Conservation (phyloP, 1,140 invertebrate genomes). For the Hormaphis cornu region DNA sequence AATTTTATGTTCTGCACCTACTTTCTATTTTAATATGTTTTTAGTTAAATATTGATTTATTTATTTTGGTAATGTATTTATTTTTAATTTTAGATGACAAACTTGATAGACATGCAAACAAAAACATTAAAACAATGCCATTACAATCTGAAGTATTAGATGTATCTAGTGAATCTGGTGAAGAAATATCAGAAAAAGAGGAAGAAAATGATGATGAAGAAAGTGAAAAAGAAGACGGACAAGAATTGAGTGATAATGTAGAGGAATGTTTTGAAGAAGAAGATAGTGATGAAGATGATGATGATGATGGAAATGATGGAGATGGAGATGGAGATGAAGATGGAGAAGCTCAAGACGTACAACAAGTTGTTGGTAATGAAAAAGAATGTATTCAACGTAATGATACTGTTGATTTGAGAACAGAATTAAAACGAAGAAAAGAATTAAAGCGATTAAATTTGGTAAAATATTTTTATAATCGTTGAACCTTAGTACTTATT, state of each 20-base stretch:
- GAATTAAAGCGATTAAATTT: constrained; percentile 22
- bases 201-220: constrained; percentile 13
- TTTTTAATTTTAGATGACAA: constrained; percentile 1
- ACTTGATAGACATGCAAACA: neutral
- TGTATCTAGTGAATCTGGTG: neutral
- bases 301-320: neutral
- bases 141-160: neutral
- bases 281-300: neutral
- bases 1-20: too few relatives aligned
- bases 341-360: neutral
- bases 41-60: too few relatives aligned
- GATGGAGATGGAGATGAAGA: neutral
- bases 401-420: constrained; percentile 22
- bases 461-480: too few relatives aligned
- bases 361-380: neutral
- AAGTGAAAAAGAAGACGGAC: constrained; percentile 26
- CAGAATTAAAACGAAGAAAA: constrained; percentile 24
- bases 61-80: neutral
- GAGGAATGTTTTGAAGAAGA: neutral
- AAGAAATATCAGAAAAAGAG: neutral
- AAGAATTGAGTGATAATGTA: neutral
- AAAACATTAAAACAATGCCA: neutral
- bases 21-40: too few relatives aligned
- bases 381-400: neutral
- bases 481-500: too few relatives aligned